These are phyloP conservation scores for Hydrophis major DNA, from an alignment of 2,797 vertebrate species.

Conservation along the genomic window DNA sequence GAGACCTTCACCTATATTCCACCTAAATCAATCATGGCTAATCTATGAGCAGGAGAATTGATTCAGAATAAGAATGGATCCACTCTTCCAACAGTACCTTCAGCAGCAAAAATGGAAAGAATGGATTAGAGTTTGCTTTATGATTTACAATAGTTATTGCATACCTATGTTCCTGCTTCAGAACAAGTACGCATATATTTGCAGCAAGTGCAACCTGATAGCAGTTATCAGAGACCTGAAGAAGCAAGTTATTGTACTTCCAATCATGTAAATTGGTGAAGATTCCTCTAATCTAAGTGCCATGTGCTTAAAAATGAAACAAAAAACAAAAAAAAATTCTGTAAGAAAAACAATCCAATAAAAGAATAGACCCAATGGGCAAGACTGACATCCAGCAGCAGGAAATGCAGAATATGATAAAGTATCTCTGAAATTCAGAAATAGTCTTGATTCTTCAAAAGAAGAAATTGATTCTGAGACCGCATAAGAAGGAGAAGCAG, in stretches of 20 bases:
- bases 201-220: background rate
- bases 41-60: background rate
- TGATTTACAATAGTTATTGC: background rate
- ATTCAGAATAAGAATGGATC: background rate
- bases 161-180: background rate
- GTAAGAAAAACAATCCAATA: background rate
- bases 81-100: background rate
- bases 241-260: background rate
- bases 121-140: background rate
- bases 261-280: background rate
- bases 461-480: background rate
- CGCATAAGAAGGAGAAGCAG: background rate
- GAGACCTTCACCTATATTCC: background rate
- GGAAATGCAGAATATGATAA: background rate
- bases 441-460: background rate
- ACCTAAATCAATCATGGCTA: background rate
- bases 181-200: background rate
- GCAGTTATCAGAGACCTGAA: background rate
- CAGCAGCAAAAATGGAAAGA: background rate
- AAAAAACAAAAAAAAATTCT: background rate
- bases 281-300: background rate
- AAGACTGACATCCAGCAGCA: background rate
- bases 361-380: background rate
- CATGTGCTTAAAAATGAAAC: background rate
- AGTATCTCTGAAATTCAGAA: background rate